Conservation (phyloP, 2,113 vertebrate genomes). For the Bungarus multicinctus region DNA sequence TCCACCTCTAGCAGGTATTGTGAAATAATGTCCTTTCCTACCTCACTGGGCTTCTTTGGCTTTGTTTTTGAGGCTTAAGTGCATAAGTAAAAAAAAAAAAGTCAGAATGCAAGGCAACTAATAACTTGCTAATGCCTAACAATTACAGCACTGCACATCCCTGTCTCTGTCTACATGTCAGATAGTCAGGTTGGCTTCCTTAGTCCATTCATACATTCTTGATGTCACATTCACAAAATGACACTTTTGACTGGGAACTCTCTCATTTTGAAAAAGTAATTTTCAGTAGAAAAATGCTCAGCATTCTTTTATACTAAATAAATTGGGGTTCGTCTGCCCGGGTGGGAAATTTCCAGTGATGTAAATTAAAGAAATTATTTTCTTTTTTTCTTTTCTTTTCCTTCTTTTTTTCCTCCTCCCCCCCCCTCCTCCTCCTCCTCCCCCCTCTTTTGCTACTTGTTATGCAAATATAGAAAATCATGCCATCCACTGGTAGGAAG, state of each 20-base stretch:
- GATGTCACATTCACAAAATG: background rate
- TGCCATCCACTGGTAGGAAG: background rate
- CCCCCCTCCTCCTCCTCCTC: too few relatives aligned
- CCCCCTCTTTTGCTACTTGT: background rate
- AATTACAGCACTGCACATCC: background rate
- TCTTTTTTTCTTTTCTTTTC: rapidly evolving
- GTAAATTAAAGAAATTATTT: conserved; percentile 5
- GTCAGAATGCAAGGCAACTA: background rate
- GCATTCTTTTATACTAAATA: background rate
- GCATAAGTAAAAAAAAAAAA: background rate
- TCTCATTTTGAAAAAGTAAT: background rate
- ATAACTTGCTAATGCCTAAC: background rate
- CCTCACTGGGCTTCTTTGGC: background rate
- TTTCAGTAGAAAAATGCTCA: background rate
- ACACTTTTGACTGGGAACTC: background rate
- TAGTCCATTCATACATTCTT: background rate
- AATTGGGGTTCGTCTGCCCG: background rate
- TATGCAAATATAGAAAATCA: conserved; percentile 11
- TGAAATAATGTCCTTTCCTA: background rate
- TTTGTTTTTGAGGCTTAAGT: background rate
- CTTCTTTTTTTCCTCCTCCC: too few relatives aligned
- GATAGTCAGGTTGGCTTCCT: background rate
- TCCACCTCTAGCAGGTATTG: background rate
- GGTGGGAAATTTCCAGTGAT: background rate
- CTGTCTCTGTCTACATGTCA: background rate